Evolutionary conservation across 2,113 vertebrate genomes (phyloP), one percentile per base, ranked within the genome.

Genomic region (Diphyllodes magnificus): DNA sequence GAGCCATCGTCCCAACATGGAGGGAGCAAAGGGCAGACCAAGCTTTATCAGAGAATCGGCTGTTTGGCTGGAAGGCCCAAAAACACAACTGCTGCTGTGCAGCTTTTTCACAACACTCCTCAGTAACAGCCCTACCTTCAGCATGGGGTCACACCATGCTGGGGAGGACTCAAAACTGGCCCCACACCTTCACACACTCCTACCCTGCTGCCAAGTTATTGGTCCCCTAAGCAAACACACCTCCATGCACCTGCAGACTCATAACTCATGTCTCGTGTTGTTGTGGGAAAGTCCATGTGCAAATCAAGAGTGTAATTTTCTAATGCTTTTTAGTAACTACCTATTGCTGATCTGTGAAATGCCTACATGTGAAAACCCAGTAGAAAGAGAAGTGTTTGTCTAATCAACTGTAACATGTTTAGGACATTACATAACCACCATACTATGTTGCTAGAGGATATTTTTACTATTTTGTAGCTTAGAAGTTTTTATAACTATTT

Each of bases 261-360:
- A 39, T 7, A 56, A 4, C 27, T 57, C 0, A 0, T 6, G 12
- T 4, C 37, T 44, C 0, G 0, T 9, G 11, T 4, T 37, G 8
- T 9, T 28, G n/a, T 2, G 4, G 53, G 23, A 27, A 54, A 19
- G 44, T 18, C 37, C 19, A 11, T 1, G 0, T 16, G 39, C 6
- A 5, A 56, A 68, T 35, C 49, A 40, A n/a, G 25, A 39, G 28
- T 9, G 2, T 18, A 3, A 45, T 66, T 86, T 77, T 45, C 51
- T 70, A 11, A 49, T 24, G 20, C 20, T 45, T 53, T 80, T 42
- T 49, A 50, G 11, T 42, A 61, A 30, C 44, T 27, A 57, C 30
- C 42, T 53, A 10, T n/a, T 51, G n/a, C 20, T 81, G 40, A 16
- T 37, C 10, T 1, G 19, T 17, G 42, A 77, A 56, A 65, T 77